Conservation (phyloP, 2,113 vertebrate genomes). For the Pluvialis apricaria region DNA sequence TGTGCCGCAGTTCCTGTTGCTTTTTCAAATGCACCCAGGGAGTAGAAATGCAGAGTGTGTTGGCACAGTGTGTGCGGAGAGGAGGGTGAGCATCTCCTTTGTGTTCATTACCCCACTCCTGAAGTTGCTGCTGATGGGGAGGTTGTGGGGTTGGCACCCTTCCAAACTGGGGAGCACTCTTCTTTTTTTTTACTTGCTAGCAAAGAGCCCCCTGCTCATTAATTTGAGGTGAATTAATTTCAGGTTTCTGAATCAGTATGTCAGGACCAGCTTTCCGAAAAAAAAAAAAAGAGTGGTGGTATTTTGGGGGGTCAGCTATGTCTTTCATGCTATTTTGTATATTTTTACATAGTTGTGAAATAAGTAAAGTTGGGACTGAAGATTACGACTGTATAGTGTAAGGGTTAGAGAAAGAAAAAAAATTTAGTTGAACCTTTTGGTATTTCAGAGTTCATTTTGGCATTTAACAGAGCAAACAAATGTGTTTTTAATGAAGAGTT, state of each 20-base stretch:
- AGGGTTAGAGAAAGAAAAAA: neutral
- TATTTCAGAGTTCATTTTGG: slow-evolving; percentile 27
- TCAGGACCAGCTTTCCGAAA: neutral
- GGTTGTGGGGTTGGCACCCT: neutral
- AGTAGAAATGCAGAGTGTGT: neutral
- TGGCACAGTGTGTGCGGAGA: neutral
- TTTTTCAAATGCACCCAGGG: neutral
- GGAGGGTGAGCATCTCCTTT: neutral
- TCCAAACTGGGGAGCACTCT: neutral
- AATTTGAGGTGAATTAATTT: neutral
- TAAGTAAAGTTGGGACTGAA: neutral
- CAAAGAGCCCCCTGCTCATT: neutral
- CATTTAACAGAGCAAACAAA: slow-evolving; percentile 52
- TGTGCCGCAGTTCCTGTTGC: neutral
- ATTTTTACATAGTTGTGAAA: neutral
- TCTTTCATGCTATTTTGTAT: neutral
- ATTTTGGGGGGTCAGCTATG: neutral
- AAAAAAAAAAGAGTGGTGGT: neutral
- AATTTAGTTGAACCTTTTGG: neutral
- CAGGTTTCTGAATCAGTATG: neutral
- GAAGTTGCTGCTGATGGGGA: neutral
- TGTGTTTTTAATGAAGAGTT: slow-evolving; percentile 51
- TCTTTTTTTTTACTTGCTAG: neutral
- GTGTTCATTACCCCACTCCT: fast-evolving
- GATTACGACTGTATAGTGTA: neutral